phyloP scores from a whole-genome alignment of 2,888 invertebrate genomes.

The Pristionchus mayeri region DNA sequence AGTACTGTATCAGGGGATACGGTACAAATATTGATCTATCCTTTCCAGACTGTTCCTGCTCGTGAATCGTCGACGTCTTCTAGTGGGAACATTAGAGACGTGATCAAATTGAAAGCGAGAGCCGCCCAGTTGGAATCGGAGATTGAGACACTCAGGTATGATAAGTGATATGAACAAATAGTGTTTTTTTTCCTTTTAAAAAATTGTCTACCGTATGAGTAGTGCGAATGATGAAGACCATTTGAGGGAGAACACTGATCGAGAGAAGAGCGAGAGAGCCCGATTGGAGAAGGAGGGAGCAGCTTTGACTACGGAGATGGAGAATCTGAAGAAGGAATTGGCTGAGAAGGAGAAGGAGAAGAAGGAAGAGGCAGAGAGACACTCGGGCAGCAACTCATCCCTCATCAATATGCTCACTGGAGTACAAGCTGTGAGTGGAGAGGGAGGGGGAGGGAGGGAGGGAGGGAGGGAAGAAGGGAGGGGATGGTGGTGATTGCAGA shows the following conservation, averaged over 20 bases:
- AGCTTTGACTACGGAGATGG: constrained; percentile 52
- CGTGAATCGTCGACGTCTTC: constrained; percentile 20
- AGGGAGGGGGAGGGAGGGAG: not conserved
- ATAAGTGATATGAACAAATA: no score
- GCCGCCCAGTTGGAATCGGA: constrained; percentile 54
- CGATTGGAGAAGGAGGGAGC: constrained; percentile 53
- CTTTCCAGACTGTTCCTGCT: not conserved
- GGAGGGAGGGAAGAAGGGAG: not conserved
- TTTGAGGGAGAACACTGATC: constrained; percentile 24
- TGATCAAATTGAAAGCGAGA: constrained; percentile 52
- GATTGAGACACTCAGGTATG: constrained; percentile 52
- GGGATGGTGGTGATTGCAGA: not conserved
- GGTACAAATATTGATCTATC: not conserved
- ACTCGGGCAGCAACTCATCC: constrained; percentile 52
- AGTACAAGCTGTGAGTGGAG: not conserved
- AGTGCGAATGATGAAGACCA: no score
- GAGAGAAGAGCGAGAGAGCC: constrained; percentile 5
- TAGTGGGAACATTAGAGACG: constrained; percentile 51
- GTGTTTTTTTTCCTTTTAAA: no score
- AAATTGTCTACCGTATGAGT: no score
- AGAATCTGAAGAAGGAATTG: constrained; percentile 47
- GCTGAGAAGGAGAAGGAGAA: constrained; percentile 52
- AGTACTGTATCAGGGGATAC: not conserved
- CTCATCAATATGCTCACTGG: constrained; percentile 11
- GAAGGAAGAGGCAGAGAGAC: constrained; percentile 53